Conservation (phyloP, 2,113 vertebrate species). For the Lota lota region DNA sequence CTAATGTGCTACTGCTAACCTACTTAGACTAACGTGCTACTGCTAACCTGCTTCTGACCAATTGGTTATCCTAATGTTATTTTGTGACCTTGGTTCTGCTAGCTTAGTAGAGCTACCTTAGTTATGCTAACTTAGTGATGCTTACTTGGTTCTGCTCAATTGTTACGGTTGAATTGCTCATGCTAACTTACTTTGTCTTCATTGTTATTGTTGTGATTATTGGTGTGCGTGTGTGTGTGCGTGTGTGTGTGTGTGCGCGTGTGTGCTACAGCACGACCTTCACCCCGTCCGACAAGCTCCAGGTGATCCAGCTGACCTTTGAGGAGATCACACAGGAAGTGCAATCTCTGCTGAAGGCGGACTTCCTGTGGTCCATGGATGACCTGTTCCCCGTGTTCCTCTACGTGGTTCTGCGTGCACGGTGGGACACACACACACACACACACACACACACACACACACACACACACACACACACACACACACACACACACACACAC, state of each 20-base stretch:
- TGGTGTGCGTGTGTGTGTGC: neutral
- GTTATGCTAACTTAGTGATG: no score
- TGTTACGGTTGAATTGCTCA: no score
- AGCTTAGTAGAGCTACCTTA: no score
- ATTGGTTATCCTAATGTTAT: no score
- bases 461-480: no score
- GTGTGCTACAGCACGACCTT: constrained; percentile 85
- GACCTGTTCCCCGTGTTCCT: constrained; percentile 98
- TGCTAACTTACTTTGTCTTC: no score
- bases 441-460: neutral
- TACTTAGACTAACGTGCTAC: no score
- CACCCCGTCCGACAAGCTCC: constrained; percentile 94
- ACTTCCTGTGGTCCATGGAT: constrained; percentile 99
- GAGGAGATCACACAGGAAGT: constrained; percentile 96
- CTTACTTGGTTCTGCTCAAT: no score
- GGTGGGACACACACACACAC: constrained; percentile 65
- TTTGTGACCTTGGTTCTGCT: no score
- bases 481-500: no score
- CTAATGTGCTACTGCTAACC: no score
- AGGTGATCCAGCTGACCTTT: constrained; percentile 96
- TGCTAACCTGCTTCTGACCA: no score
- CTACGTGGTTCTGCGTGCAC: constrained; percentile 94
- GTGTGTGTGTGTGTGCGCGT: neutral
- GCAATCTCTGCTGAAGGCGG: constrained; percentile 83
- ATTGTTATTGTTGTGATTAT: neutral